Evolutionary conservation across 2,797 vertebrate species (phyloP).

Genomic region (Tinamus major): DNA sequence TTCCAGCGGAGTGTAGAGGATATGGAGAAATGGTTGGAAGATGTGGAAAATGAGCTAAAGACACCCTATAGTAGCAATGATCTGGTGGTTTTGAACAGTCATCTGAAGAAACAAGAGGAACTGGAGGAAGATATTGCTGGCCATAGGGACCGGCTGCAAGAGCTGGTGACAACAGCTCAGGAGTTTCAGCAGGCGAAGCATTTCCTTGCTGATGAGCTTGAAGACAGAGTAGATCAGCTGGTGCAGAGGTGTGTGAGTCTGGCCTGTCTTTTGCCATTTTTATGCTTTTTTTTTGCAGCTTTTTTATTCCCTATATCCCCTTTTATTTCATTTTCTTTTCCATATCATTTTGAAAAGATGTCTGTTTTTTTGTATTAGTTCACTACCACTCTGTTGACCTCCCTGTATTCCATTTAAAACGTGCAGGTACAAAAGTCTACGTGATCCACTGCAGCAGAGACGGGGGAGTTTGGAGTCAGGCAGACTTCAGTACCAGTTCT

Average conservation of each 20-base stretch:
- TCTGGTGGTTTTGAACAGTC: constrained; percentile 79
- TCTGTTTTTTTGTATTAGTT: background rate
- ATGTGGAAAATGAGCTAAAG: constrained; percentile 81
- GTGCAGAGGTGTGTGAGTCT: constrained; percentile 81
- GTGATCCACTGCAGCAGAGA: constrained; percentile 80
- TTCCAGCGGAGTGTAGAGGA: constrained; percentile 85
- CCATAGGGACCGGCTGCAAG: constrained; percentile 80
- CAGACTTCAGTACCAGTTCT: constrained; percentile 86
- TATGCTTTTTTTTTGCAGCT: background rate
- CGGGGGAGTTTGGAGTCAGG: constrained; percentile 83
- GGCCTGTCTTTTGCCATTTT: background rate
- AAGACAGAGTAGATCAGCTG: constrained; percentile 80
- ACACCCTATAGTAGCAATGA: constrained; percentile 76
- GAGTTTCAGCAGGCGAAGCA: constrained; percentile 82
- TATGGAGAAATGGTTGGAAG: constrained; percentile 83
- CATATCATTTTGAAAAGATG: background rate
- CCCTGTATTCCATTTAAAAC: background rate
- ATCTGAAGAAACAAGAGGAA: constrained; percentile 84
- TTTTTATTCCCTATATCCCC: background rate
- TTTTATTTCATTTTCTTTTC: background rate
- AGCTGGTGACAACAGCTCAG: constrained; percentile 80
- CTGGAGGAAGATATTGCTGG: constrained; percentile 85
- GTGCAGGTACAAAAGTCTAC: constrained; percentile 84
- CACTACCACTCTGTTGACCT: background rate
- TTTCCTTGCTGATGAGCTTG: constrained; percentile 84